Conservation (phyloP, 2,797 vertebrate species). For the Emys orbicularis region DNA sequence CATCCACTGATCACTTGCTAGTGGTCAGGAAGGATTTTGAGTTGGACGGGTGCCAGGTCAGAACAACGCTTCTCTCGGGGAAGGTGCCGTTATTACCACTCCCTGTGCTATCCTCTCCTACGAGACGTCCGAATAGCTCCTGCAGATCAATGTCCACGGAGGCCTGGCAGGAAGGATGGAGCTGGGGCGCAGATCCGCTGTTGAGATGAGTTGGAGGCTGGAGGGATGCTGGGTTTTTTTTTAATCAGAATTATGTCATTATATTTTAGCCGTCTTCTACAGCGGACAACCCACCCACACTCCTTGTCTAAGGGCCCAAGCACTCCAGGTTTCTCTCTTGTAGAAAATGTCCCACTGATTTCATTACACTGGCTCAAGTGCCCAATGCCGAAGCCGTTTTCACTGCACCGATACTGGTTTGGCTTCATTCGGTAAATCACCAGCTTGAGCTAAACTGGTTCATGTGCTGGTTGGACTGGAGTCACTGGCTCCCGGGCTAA, state of each 20-base stretch:
- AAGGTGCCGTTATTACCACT: not conserved
- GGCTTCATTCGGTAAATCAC: not conserved
- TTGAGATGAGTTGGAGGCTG: too few relatives aligned
- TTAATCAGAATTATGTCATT: not conserved
- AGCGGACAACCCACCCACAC: not conserved
- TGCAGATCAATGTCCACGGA: not conserved
- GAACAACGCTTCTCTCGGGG: not conserved
- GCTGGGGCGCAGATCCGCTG: not conserved
- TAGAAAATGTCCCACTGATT: not conserved
- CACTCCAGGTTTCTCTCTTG: fast-evolving
- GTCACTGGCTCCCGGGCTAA: not conserved
- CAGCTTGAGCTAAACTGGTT: not conserved
- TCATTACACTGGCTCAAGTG: fast-evolving
- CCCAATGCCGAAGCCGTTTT: not conserved
- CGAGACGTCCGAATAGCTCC: too few relatives aligned
- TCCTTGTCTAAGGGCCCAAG: not conserved
- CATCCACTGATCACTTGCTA: too few relatives aligned
- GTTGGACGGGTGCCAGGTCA: not conserved
- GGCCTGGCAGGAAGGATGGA: not conserved
- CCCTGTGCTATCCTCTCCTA: too few relatives aligned
- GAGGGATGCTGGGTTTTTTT: fast-evolving
- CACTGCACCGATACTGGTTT: too few relatives aligned
- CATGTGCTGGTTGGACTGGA: not conserved
- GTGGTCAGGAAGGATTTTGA: not conserved
- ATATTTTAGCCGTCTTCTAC: fast-evolving